A percentile compares a stretch with the other conserved stretches of the same genome.
Evolutionary conservation across 2,888 invertebrate species (phyloP).

Genomic region (Ellobium chinense): DNA sequence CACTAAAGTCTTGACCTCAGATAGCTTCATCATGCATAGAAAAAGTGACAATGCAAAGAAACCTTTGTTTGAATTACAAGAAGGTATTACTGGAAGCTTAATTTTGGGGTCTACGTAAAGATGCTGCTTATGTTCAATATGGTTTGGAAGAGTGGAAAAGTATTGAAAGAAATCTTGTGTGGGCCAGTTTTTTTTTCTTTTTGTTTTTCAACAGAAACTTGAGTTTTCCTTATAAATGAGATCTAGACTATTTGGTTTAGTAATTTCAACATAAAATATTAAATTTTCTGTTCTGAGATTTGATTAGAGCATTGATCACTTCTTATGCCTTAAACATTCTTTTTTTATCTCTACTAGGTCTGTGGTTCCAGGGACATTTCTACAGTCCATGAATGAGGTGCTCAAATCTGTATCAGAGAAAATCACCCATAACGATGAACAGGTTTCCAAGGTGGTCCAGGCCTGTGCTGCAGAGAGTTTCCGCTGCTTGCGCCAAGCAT

Average conservation of each 20-base stretch:
- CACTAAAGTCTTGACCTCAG: no score
- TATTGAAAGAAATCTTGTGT: no score
- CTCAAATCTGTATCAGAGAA: constrained; percentile 28
- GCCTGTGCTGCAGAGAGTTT: constrained; percentile 33
- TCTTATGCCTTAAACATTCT: neutral
- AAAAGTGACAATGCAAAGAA: no score
- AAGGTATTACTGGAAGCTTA: no score
- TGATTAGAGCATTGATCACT: no score
- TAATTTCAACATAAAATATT: no score
- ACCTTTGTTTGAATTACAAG: no score
- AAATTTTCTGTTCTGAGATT: no score
- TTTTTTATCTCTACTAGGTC: neutral
- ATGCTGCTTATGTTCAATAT: no score
- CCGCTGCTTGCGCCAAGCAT: constrained; percentile 35
- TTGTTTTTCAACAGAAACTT: neutral
- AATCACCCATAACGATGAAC: constrained; percentile 19
- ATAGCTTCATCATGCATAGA: no score
- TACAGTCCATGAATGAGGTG: constrained; percentile 33
- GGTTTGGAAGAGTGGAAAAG: no score
- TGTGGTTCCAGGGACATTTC: constrained; percentile 30
- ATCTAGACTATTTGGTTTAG: neutral
- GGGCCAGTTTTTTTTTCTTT: neutral
- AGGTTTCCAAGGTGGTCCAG: constrained; percentile 1
- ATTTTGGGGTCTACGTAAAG: no score
- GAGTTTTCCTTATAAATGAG: neutral